Evolutionary conservation across 2,888 invertebrate genomes (phyloP).

Genomic region (Cheilosia pagana): DNA sequence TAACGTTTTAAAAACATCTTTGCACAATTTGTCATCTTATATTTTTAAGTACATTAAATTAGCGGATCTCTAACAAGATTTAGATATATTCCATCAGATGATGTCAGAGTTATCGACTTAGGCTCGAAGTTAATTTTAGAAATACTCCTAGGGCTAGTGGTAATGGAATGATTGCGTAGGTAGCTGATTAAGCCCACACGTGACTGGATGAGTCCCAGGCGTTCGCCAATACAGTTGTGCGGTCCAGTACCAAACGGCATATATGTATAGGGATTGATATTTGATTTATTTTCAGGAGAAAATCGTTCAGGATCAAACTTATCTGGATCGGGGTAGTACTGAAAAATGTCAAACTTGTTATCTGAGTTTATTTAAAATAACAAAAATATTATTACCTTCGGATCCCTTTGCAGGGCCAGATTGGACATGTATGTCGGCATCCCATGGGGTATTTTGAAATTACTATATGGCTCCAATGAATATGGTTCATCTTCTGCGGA

Average conservation of each 20-base stretch:
- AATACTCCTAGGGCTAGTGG: conserved; percentile 77
- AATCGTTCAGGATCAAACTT: conserved; percentile 81
- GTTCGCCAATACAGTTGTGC: conserved; percentile 81
- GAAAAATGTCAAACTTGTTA: conserved; percentile 3
- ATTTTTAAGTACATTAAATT: not conserved
- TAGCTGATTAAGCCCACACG: conserved; percentile 80
- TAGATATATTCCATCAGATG: conserved; percentile 79
- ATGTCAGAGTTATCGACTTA: conserved; percentile 81
- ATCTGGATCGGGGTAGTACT: conserved; percentile 81
- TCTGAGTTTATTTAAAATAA: too few species aligned
- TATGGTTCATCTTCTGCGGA: too few species aligned
- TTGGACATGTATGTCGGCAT: conserved; percentile 82
- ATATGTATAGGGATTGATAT: conserved; percentile 79
- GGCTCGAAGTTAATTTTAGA: conserved; percentile 78
- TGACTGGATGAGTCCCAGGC: conserved; percentile 80
- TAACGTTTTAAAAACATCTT: too few species aligned
- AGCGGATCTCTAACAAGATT: conserved; percentile 61
- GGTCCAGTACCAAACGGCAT: conserved; percentile 82
- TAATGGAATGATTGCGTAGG: conserved; percentile 78
- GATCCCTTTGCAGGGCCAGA: conserved; percentile 81
- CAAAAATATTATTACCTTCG: too few species aligned
- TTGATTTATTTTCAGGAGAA: conserved; percentile 66
- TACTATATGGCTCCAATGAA: too few species aligned
- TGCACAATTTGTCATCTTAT: too few species aligned
- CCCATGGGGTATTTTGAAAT: too few species aligned